A percentile compares a stretch with the other conserved stretches of the same genome.
phyloP scores from a whole-genome alignment of 2,113 vertebrate species.

The Callopanchax toddi region DNA sequence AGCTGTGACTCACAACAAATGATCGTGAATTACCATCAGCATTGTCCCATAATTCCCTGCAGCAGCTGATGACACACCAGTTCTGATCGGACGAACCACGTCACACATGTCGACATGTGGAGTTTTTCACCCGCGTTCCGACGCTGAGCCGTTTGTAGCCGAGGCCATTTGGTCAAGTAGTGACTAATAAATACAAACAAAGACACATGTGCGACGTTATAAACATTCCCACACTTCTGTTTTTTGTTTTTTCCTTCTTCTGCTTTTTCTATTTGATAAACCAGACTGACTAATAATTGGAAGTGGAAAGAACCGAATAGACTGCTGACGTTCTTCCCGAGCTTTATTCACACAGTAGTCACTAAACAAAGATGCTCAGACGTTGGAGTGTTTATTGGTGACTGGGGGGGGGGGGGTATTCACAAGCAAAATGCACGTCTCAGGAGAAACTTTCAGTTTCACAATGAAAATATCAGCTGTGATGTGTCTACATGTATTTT shows the following conservation, averaged over 20 bases:
- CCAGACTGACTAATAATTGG: slow-evolving; percentile 46
- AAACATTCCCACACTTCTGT: slow-evolving; percentile 52
- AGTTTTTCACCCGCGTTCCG: slow-evolving; percentile 27
- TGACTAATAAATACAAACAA: slow-evolving; percentile 48
- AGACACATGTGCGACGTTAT: slow-evolving; percentile 7
- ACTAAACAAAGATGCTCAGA: not conserved
- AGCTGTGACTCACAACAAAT: slow-evolving; percentile 18
- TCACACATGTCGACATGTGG: slow-evolving; percentile 12
- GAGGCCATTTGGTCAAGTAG: slow-evolving; percentile 6
- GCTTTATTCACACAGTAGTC: slow-evolving; percentile 40
- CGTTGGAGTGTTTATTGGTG: not conserved
- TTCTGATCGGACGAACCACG: slow-evolving; percentile 4
- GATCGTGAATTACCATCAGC: not conserved
- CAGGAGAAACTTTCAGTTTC: too few species aligned
- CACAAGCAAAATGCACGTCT: too few species aligned
- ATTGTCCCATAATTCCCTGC: slow-evolving; percentile 26
- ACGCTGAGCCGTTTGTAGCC: slow-evolving; percentile 11
- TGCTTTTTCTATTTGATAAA: slow-evolving; percentile 26
- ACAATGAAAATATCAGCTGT: too few species aligned
- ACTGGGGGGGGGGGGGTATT: too few species aligned
- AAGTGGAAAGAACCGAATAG: slow-evolving; percentile 42
- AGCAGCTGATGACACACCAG: not conserved
- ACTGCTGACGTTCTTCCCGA: slow-evolving; percentile 31
- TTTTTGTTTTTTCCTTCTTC: slow-evolving; percentile 40
- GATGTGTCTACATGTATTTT: not conserved